These are phyloP conservation scores for Fissipunctia ypsillon DNA, from an alignment of 2,888 invertebrate genomes.

Conservation along the genomic window DNA sequence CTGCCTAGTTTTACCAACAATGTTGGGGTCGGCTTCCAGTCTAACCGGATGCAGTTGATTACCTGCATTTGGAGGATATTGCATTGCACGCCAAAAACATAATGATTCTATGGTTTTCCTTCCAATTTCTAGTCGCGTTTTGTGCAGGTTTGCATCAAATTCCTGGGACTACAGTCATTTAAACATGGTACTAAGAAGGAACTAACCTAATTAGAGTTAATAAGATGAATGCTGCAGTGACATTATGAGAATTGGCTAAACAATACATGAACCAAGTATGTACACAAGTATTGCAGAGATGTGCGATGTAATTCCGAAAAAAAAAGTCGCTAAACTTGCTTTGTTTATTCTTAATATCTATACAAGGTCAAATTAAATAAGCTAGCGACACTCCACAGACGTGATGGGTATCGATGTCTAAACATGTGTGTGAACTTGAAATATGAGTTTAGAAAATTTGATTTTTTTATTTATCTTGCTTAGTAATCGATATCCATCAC, in stretches of 20 bases:
- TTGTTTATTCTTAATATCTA: background rate
- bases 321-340: background rate
- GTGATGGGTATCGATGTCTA: no score
- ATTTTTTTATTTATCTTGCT: no score
- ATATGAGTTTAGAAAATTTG: no score
- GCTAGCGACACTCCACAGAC: background rate
- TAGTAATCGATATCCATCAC: no score
- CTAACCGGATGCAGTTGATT: no score
- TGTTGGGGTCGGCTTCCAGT: no score
- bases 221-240: background rate
- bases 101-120: background rate
- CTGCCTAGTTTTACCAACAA: no score
- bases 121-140: background rate
- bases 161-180: background rate
- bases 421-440: no score
- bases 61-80: background rate
- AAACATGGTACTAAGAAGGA: slow-evolving; percentile 29
- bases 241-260: background rate
- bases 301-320: background rate
- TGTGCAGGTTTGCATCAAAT: no score
- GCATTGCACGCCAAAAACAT: background rate
- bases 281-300: no score
- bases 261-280: background rate
- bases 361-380: background rate
- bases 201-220: slow-evolving; percentile 36